These are phyloP conservation scores for Prietella phreatophila DNA, from an alignment of 2,113 vertebrate genomes.

Conservation along the genomic window DNA sequence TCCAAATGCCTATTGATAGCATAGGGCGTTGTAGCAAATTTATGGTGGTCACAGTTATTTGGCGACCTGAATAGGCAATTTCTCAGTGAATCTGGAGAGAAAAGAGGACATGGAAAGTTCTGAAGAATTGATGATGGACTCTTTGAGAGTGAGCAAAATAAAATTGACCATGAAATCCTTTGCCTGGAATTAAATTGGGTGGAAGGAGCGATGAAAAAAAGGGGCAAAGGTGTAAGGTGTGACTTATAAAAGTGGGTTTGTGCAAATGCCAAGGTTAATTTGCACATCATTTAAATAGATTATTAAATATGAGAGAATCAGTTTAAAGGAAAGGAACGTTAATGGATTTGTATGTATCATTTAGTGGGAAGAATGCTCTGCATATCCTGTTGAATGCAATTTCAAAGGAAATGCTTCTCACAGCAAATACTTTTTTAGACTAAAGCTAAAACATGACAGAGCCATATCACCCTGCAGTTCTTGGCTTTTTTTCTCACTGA, in stretches of 20 bases:
- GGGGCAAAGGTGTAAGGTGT: conserved; percentile 55
- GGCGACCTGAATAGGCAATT: conserved; percentile 74
- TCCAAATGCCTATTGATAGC: conserved; percentile 67
- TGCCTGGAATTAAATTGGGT: conserved; percentile 74
- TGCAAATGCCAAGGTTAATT: conserved; percentile 72
- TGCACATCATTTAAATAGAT: conserved; percentile 70
- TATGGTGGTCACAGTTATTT: conserved; percentile 74
- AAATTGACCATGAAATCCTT: conserved; percentile 81
- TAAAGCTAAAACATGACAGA: not conserved
- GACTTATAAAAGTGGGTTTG: conserved; percentile 66
- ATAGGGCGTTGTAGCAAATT: conserved; percentile 62
- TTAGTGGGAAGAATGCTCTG: conserved; percentile 48
- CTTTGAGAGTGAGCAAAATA: conserved; percentile 73
- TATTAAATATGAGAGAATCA: conserved; percentile 65
- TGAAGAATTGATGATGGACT: conserved; percentile 78
- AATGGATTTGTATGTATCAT: conserved; percentile 52
- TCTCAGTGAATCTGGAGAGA: conserved; percentile 72
- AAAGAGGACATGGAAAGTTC: conserved; percentile 75
- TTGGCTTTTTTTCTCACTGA: no score
- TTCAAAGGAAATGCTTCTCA: conserved; percentile 39
- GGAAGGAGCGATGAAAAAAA: conserved; percentile 62
- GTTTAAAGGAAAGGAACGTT: conserved; percentile 59
- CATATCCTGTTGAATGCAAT: conserved; percentile 28
- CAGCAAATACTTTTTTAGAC: conserved; percentile 31
- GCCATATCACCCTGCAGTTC: no score